Base-by-base conservation (phyloP, 1,140 invertebrate genomes). In the Saccostrea echinata region DNA sequence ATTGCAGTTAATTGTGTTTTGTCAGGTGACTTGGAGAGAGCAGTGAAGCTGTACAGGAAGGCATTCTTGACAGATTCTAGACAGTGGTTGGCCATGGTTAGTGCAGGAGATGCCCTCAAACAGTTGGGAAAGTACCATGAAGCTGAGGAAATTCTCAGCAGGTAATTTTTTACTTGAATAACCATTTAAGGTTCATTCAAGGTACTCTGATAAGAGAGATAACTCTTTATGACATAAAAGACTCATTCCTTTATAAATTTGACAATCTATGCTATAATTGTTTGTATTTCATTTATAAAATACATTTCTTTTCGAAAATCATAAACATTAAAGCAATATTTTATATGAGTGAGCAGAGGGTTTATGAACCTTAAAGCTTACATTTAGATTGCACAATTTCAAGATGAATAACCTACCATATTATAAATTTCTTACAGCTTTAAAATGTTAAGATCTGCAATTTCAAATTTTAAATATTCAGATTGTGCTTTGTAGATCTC, bases 401-500 rank as follows among this genome's bases (percentile, higher is more conserved):
- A n/a, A n/a, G n/a, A n/a, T n/a, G n/a, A n/a, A n/a, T n/a, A n/a
- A n/a, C n/a, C n/a, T n/a, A n/a, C n/a, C n/a, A n/a, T n/a, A n/a
- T n/a, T n/a, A n/a, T n/a, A n/a, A n/a, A n/a, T n/a, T n/a, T n/a
- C n/a, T n/a, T n/a, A n/a, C n/a, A n/a, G n/a, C n/a, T n/a, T n/a
- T n/a, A n/a, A n/a, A 16, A 55, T 55, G 16, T 16, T 57, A 21
- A 57, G 21, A 57, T 57, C 55, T 57, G 13, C 12, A 18, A 13
- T 16, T 0, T 57, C 55, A 57, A 57, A 21, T 3, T 57, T 51
- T 88, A 43, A 43, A 16, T 68, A 18, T 80, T 27, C 24, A n/a
- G 18, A 30, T 64, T 51, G 12, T 84, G 8, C 90, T 90, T 92
- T 90, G 8, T 90, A 96, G 96, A 90, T 96, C 96, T 86, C 95